Evolutionary conservation across 2,113 vertebrate species (phyloP), one percentile per base, ranked within the genome.

Genomic region (Diphyllodes magnificus): DNA sequence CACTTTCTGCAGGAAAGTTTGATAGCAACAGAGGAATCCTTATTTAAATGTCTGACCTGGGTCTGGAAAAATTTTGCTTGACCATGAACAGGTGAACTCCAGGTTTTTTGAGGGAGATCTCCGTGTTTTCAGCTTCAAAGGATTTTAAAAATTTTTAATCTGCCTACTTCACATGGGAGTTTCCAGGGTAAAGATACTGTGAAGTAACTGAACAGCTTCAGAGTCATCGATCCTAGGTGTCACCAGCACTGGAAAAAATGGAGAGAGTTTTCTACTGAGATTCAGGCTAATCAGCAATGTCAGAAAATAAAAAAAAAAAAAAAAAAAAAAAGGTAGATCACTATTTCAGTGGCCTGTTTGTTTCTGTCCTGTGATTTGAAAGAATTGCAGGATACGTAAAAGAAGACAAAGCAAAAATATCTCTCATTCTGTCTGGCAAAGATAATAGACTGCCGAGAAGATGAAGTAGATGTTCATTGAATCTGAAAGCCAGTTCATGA

Each of bases 81-180:
- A 22, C 5, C 4, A 47, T 13, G 3, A 8, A 51, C 1, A 47
- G 2, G 13, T 15, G 5, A 25, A 23, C 12, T 60, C 3, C 3
- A 25, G 9, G 7, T 40, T 33, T 88, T 63, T 49, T 76, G n/a
- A 59, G 6, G 9, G 6, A 45, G 1, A 19, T 45, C 2, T 4
- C 35, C 64, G 37, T 13, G 0, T 15, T 53, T 1, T 22, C 20
- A 47, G 1, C 15, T 75, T 82, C 66, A 19, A 35, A 47, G 33
- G 1, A 40, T 8, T 4, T 50, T 53, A 5, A 14, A 64, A 9
- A 1, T 7, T n/a, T 68, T 68, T 42, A 28, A 28, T 44, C 31
- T 80, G 5, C 3, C 2, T 76, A 5, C 8, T 53, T 82, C 16
- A 53, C 10, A 33, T 22, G 23, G 16, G 10, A 40, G 3, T 47